phyloP scores from a whole-genome alignment of 2,797 vertebrate genomes.

The Mormyrops attenuatus region DNA sequence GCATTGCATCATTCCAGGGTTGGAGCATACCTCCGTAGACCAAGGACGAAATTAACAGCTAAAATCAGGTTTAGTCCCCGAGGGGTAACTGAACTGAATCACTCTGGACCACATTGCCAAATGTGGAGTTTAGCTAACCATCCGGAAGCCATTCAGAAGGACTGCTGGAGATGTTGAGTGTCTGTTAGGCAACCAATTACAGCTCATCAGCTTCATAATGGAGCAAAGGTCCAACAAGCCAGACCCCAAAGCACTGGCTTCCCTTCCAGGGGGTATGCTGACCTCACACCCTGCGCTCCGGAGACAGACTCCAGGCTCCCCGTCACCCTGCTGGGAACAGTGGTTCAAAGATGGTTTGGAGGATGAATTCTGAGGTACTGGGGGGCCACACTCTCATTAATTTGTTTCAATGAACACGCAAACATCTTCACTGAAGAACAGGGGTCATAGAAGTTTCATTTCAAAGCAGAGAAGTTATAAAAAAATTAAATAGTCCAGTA shows the following conservation, averaged over 20 bases:
- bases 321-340: neutral
- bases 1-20: neutral
- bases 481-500: neutral
- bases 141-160: neutral
- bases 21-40: neutral
- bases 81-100: neutral
- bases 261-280: neutral
- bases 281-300: neutral
- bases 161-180: neutral
- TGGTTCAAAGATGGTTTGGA: neutral
- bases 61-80: neutral
- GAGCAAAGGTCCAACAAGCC: neutral
- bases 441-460: too few species aligned
- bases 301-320: neutral
- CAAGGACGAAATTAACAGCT: neutral
- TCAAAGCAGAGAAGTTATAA: neutral
- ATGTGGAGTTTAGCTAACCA: neutral
- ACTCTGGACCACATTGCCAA: neutral
- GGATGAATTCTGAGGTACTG: neutral
- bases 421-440: neutral
- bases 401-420: neutral
- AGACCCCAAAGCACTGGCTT: neutral
- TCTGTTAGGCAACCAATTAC: neutral
- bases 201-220: neutral
- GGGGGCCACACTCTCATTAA: neutral